Base-by-base conservation (phyloP, 2,113 vertebrate species). In the Corythornis vintsioides region DNA sequence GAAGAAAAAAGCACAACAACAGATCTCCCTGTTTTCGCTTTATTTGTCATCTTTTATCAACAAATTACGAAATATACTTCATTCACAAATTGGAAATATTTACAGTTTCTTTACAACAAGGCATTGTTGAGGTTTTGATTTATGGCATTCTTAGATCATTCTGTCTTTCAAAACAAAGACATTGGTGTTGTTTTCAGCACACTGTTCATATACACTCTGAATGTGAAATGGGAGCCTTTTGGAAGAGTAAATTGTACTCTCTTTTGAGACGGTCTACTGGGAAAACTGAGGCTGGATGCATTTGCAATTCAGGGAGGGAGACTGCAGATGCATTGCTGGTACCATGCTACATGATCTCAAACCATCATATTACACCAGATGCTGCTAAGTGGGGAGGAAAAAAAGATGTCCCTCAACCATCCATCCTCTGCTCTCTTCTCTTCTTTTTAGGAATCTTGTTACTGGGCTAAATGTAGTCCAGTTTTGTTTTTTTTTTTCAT, bases 21-120 rank as follows among this genome's bases (percentile, higher is more conserved):
- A 73, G 6, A 55, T 50, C 5, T 76, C 48, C 93, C 78, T 90
- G 59, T 10, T 94, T 93, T 93, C 22, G 80, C 94, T 97, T 97
- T 97, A 97, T 97, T 97, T 96, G 90, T 96, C 38, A 91, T 92
- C 90, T 97, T 97, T 96, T 98, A 97, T 96, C 97, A 97, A 97
- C 94, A 97, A 98, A 95, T 97, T 98, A 98, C 83, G 98, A 98
- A 98, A 98, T 97, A 96, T 93, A 97, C 80, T 96, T 97, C 84
- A 97, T 97, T 97, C 97, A 97, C 93, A 98, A 98, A 96, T 93
- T 95, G 95, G 90, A 97, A 97, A 89, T 97, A 97, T 98, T 97
- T 97, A 97, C 96, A 98, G 52, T 96, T 96, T 97, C 93, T 97
- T 97, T 97, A 96, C 90, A 98, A 96, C 95, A 98, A 97, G 95